Base-by-base conservation (phyloP, 2,797 vertebrate species). In the Diplodus sargus region DNA sequence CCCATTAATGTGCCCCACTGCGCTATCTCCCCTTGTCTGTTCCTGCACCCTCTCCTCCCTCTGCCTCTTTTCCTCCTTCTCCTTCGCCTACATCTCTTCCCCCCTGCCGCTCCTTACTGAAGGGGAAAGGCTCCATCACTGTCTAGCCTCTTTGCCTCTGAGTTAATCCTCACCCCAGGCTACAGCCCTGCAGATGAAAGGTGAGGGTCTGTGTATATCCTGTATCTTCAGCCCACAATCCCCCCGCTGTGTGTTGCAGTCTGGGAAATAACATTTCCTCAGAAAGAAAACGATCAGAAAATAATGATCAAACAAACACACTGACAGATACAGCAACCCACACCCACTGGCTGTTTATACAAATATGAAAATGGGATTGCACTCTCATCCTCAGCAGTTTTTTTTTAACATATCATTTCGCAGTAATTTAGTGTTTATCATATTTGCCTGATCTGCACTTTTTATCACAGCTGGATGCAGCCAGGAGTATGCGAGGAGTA, bases 91-190 rank as follows among this genome's bases (percentile, higher is more conserved):
- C 64, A 75, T 79, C 64, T 80, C 77, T 25, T 47, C 47, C 59
- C 72, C 77, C 64, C 76, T 22, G 66, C 74, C 28, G 67, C 74
- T 87, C 65, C 67, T 75, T 23, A 72, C 74, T 66, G 68, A 83
- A 84, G 83, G 67, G 78, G 67, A 82, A 80, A 84, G 76, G 73
- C 90, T 82, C 74, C 81, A 68, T 84, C 77, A 85, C 82, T 89
- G 86, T 87, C 84, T 93, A 70, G 81, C 82, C 85, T 85, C 73
- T 88, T 82, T 88, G 66, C 84, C 76, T 87, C 60, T 39, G 82
- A 81, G 68, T 85, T 94, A 94, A 94, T 94, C 94, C 90, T 68
- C 90, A 81, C 92, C 83, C 79, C 77, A 20, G 92, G 94, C 93
- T 83, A 84, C 78, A 85, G 78, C 74, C 87, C 82, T 76, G 81